Evolutionary conservation across 1,140 invertebrate species (phyloP).

Genomic region (Drosophila athabasca): DNA sequence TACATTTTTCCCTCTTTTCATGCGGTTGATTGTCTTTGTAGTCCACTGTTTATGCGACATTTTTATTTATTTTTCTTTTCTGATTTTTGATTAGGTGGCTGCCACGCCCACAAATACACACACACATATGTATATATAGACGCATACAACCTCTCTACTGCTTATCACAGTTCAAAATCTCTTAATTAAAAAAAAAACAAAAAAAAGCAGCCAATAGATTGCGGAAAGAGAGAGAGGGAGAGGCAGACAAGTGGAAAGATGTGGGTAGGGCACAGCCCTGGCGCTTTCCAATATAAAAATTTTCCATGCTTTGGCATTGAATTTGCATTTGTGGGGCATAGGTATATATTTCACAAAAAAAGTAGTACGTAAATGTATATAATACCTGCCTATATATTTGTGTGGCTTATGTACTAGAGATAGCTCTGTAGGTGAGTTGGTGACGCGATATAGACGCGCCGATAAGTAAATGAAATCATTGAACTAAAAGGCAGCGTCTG

Average conservation of each 20-base stretch:
- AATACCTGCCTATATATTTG: conserved; percentile 1
- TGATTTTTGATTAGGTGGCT: conserved; percentile 52
- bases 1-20: conserved; percentile 39
- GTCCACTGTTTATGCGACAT: conserved; percentile 52
- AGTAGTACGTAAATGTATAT: conserved; percentile 40
- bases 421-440: conserved; percentile 33
- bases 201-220: conserved; percentile 5
- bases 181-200: conserved; percentile 57
- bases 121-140: conserved; percentile 2
- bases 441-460: conserved; percentile 31
- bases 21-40: conserved; percentile 23
- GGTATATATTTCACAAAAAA: conserved; percentile 41
- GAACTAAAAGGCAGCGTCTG: conserved; percentile 27
- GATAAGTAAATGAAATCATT: conserved; percentile 26
- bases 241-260: conserved; percentile 5
- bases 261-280: background rate
- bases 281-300: conserved; percentile 34
- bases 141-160: conserved; percentile 1
- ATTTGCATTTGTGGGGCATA: conserved; percentile 43
- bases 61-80: conserved; percentile 32
- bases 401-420: background rate
- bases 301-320: conserved; percentile 57
- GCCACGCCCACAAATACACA: conserved; percentile 43
- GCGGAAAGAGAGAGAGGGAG: conserved; percentile 1
- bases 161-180: conserved; percentile 55